Base-by-base conservation (phyloP, 1,140 invertebrate genomes). In the Caerostris darwini region DNA sequence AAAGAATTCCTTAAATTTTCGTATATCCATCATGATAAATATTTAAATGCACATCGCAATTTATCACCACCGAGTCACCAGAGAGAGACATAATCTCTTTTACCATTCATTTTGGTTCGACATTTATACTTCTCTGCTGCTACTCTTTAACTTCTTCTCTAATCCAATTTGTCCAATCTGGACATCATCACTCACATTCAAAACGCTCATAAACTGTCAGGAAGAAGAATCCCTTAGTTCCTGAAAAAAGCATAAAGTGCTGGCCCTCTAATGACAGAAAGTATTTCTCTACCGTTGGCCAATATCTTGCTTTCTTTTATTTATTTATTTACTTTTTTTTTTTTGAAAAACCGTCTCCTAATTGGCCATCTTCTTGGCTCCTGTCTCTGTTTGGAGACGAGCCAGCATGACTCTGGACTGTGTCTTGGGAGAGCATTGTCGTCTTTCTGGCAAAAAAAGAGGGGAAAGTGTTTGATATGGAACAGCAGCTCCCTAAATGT, bases 161-260 rank as follows among this genome's bases (percentile, higher is more conserved):
- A 91, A 91, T 91, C 71, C 69, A 91, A 82, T 91, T 82, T 82
- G n/a, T 91, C 90, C 90, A 82, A 82, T 57, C 90, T 91, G 90
- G 90, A 50, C 71, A 64, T 91, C 90, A 91, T 91, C 90, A 91
- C 90, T 91, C 71, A 81, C 50, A 81, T 91, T 53, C 77, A 91
- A 61, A 82, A 82, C 77, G 69, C 77, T 91, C 90, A 91, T 91
- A 91, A 91, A 91, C 71, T 82, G 77, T 91, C 90, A 82, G 56
- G 50, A 50, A 59, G n/a, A 34, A 34, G 77, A 82, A 91, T 91
- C 90, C 90, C 53, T 56, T 57, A 85, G 82, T 19, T 85, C 82
- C 82, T 81, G 17, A 7, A 71, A 54, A 69, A 90, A 69, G 69
- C 53, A 90, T 17, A 56, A 90, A 71, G 17, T 71, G 50, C 64